A percentile compares a stretch with the other conserved stretches of the same genome.
These are phyloP conservation scores for Phortica okadai DNA, from an alignment of 2,888 invertebrate genomes.

Conservation along the genomic window DNA sequence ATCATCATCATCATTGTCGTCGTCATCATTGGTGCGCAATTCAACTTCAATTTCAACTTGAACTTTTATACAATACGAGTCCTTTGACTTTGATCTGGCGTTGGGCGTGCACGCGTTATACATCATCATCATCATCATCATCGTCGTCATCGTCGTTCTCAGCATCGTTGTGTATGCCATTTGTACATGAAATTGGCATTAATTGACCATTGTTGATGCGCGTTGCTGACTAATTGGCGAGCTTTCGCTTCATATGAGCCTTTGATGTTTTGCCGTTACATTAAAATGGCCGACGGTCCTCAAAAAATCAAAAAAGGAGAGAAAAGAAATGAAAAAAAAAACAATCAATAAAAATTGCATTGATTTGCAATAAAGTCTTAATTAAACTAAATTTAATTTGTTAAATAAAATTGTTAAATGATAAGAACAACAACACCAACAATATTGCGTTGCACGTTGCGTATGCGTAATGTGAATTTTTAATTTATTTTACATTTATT, in stretches of 20 bases:
- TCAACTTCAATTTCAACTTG: not conserved
- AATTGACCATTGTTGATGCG: not conserved
- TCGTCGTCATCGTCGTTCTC: not conserved
- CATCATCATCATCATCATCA: not conserved
- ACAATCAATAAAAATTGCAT: conserved; percentile 22
- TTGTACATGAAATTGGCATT: not conserved
- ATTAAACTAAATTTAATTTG: conserved; percentile 2
- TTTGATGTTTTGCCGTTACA: not conserved
- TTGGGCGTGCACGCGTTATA: conserved; percentile 7
- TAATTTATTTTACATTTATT: conserved; percentile 32
- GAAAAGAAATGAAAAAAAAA: not conserved
- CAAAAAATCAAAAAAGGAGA: conserved; percentile 18
- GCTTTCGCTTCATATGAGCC: not conserved
- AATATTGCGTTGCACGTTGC: not conserved
- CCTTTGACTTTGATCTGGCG: conserved; percentile 6
- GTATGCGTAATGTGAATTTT: not conserved
- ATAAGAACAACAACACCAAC: no score
- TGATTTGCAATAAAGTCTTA: conserved; percentile 39
- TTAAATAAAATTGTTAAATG: not conserved
- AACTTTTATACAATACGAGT: not conserved
- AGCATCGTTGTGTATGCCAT: conserved; percentile 1
- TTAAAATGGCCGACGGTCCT: conserved; percentile 32
- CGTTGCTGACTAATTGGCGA: not conserved
- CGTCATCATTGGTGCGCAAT: not conserved
- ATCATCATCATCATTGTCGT: not conserved